Evolutionary conservation across 2,888 invertebrate species (phyloP), one percentile per base, ranked within the genome.

Genomic region (Oscheius sp.): DNA sequence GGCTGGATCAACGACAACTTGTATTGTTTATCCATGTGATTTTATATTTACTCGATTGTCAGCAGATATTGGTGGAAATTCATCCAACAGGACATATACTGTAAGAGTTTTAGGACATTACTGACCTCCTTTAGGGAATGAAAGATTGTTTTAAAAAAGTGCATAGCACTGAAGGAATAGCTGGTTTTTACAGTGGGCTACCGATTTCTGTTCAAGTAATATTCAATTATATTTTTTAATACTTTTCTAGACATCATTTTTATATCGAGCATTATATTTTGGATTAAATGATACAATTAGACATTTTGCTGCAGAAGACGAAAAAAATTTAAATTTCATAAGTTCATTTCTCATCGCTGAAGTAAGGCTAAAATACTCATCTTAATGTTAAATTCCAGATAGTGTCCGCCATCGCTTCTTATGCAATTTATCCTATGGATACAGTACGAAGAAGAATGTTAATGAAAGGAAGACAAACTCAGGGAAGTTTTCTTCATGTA

Each of bases 361-460:
- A 76, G 84, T 85, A 7, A 55, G 41, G 63, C 27, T 23, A 25
- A 18, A 49, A 9, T 49, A n/a, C n/a, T n/a, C n/a, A n/a, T 35
- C 35, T 35, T 35, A 3, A 35, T 35, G n/a, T 12, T 16, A 9
- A 52, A 12, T 5, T 66, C 52, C 41, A 82, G 80, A 74, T 75
- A 23, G 81, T 83, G 0, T 78, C 83, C 12, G 76, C 81, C 3
- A 71, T 76, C 5, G 79, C 81, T 1, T 76, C 78, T 16, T 82
- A 82, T 68, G 61, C 82, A 66, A 96, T 96, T 43, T 96, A 96
- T 92, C 96, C 96, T 88, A 95, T 96, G 91, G 96, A 96, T 91
- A 96, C 96, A 93, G 88, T 91, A 74, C 93, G 96, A 90, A 93
- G 96, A 92, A 93, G 96, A 90, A 96, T 97, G 96, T 97, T 97